Evolutionary conservation across 1,140 invertebrate genomes (phyloP), one percentile per base, ranked within the genome.

Genomic region (Vanessa tameamea): DNA sequence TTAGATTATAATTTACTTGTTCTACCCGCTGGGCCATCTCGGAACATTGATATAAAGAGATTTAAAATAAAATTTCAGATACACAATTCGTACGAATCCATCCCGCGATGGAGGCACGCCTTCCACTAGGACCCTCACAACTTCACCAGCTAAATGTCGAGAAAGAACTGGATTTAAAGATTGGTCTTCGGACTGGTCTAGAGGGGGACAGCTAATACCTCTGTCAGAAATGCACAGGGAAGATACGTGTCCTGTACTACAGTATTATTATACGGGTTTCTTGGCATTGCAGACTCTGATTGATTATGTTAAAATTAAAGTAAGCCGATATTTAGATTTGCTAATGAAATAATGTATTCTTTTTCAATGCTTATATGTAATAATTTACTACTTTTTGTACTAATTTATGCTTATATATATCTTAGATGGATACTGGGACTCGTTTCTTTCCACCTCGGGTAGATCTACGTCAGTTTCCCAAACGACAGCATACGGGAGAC

Each of bases 211-310:
- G 61, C 94, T 95, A 3, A 95, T 96, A 73, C 95, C 96, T 72
- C 93, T 94, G 0, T 95, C 95, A 0, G 95, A 95, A 73, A 88
- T 92, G 87, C 85, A 89, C 43, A 73, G 87, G 0, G 88, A 92
- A 43, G 87, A 92, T 73, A 95, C 94, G 2, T 97, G 96, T 85
- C 96, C 96, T 1, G 95, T 95, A 1, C 95, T 96, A 78, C 94
- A 96, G 89, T 97, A 97, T 85, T 95, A 95, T 84, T 95, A 95
- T 78, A 96, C 95, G 2, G 95, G 95, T n/a, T 96, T 96, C 83
- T 86, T 96, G 67, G 95, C 95, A 3, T 82, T 97, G 69, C 96
- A 97, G 86, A 94, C 95, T 55, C 86, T 96, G 13, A 94, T 96
- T 51, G 96, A 97, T 86, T 95, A 94, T 80, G 95, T 95, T 6